phyloP scores from a whole-genome alignment of 2,888 invertebrate genomes.

The Drosophila imparisetae region DNA sequence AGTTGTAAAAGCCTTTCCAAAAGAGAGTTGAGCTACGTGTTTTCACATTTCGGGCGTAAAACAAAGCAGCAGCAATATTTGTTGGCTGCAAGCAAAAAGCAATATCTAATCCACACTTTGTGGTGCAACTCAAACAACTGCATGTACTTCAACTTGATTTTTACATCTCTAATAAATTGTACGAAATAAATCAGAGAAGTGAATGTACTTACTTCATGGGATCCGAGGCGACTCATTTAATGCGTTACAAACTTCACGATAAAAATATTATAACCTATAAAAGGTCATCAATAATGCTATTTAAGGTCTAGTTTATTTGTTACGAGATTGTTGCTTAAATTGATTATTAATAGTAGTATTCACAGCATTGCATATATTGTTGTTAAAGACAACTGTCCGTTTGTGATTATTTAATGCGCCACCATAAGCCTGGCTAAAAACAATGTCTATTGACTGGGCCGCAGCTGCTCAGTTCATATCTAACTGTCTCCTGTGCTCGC shows the following conservation, averaged over 20 bases:
- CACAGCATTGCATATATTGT: neutral
- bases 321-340: neutral
- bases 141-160: neutral
- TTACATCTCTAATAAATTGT: neutral
- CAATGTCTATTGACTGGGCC: slow-evolving; percentile 23
- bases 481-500: slow-evolving; percentile 4
- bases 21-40: neutral
- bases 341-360: neutral
- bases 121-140: neutral
- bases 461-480: slow-evolving; percentile 35
- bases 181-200: neutral
- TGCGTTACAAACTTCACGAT: neutral
- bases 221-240: neutral
- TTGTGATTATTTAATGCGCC: neutral
- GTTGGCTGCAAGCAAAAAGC: neutral
- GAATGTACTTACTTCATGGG: neutral
- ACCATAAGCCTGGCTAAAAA: slow-evolving; percentile 25
- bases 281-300: neutral
- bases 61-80: slow-evolving; percentile 1
- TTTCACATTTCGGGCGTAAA: slow-evolving; percentile 6
- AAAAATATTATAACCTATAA: neutral
- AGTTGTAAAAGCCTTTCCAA: slow-evolving; percentile 15
- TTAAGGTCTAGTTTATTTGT: neutral
- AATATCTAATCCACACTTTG: slow-evolving; percentile 11
- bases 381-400: neutral